Base-by-base conservation (phyloP, 2,113 vertebrate genomes). In the Salvelinus alpinus region DNA sequence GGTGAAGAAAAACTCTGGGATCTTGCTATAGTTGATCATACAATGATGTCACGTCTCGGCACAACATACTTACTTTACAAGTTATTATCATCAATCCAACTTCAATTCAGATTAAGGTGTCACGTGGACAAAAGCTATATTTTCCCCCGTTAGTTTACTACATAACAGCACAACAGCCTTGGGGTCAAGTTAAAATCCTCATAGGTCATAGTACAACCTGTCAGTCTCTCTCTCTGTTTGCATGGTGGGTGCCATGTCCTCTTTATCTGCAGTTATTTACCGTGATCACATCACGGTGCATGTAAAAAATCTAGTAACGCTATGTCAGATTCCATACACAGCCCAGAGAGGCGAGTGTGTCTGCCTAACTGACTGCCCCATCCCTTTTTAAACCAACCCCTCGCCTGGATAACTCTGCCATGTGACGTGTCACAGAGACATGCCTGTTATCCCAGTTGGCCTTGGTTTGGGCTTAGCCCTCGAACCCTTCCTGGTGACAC, bases 341-440 rank as follows among this genome's bases (percentile, higher is more conserved):
- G 67, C 20, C 34, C 68, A 18, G 51, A 75, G 70, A 51, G 60
- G 65, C 64, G 8, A 29, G 69, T 72, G 64, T 27, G 25, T 57
- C 60, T 73, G 31, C 59, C 73, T 57, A 65, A 78, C 38, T 44
- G 38, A 0, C 2, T 44, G 38, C 38, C 38, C 38, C 38, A 44
- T 44, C 67, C 68, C 77, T 72, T 44, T 31, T n/a, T 27, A 48
- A 71, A 51, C 29, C 27, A 22, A 44, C 3, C 29, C 67, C 67
- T 75, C 47, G 18, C 34, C 18, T 27, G 27, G 47, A 71, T 82
- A 77, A 76, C 74, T 86, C 72, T 75, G 75, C 72, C 47, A 62
- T 59, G 65, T 84, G 76, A 87, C 71, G 77, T 64, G 47, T 87
- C 69, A 85, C 79, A 80, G 76, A 69, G 72, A 71, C 51, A 70